phyloP scores from a whole-genome alignment of 37 sponge, comb jelly and placozoan species.

The Aplysina aerophoba region DNA sequence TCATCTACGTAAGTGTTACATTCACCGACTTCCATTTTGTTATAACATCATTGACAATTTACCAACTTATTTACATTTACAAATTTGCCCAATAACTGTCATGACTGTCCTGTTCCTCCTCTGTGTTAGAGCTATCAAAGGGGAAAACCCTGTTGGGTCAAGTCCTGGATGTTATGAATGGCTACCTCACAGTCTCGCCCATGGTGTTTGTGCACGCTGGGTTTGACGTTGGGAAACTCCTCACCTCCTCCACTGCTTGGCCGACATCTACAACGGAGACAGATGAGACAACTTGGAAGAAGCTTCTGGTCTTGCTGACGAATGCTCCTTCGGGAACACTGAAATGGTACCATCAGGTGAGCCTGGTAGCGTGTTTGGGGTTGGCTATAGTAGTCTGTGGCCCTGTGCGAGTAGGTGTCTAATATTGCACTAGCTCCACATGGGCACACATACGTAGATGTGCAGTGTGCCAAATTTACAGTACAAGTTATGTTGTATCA shows the following conservation, averaged over 20 bases:
- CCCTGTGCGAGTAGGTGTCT: too few species aligned
- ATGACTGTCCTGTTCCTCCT: not conserved
- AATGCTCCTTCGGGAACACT: not conserved
- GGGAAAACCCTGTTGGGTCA: slow-evolving; percentile 15
- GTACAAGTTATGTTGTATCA: too few species aligned
- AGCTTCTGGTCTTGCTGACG: not conserved
- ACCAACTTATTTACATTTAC: too few species aligned
- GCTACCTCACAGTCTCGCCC: slow-evolving; percentile 66
- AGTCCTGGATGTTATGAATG: slow-evolving; percentile 38
- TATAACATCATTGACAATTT: too few species aligned
- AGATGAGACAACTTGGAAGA: too few species aligned
- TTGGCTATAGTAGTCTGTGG: not conserved
- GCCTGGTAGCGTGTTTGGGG: not conserved
- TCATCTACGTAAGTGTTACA: too few species aligned
- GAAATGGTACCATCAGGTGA: slow-evolving; percentile 29
- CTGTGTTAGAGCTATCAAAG: not conserved
- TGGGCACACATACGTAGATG: too few species aligned
- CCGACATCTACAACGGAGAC: too few species aligned
- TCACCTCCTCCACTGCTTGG: slow-evolving; percentile 26
- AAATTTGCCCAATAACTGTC: not conserved
- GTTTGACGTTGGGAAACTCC: slow-evolving; percentile 56
- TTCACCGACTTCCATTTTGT: too few species aligned
- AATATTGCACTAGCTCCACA: too few species aligned
- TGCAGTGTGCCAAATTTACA: too few species aligned
- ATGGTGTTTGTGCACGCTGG: slow-evolving; percentile 48